These are phyloP conservation scores for Setophaga coronata DNA, from an alignment of 2,113 vertebrate genomes.

Conservation along the genomic window DNA sequence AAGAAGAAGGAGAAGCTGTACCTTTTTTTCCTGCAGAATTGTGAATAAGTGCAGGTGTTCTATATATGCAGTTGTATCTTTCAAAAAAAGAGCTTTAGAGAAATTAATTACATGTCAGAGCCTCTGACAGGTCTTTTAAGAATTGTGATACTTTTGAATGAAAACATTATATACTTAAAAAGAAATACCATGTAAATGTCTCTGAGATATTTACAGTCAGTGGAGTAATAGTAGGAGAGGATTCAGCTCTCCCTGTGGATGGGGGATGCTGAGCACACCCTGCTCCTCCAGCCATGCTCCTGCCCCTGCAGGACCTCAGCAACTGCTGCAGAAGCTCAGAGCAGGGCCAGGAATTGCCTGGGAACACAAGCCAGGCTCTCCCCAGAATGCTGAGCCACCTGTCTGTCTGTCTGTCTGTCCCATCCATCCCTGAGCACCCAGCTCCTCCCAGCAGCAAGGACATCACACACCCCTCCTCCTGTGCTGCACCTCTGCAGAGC, in stretches of 20 bases:
- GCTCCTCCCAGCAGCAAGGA: background rate
- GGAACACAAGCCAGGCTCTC: too few relatives aligned
- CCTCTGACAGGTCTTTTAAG: constrained; percentile 68
- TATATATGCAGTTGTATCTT: constrained; percentile 18
- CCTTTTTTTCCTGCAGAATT: constrained; percentile 40
- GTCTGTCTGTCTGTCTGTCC: fast-evolving
- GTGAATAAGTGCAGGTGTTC: constrained; percentile 62
- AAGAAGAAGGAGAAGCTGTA: background rate
- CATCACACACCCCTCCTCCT: background rate
- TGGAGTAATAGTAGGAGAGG: constrained; percentile 38
- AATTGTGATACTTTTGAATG: constrained; percentile 69
- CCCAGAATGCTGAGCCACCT: background rate
- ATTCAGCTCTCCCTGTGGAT: background rate
- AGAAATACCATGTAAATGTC: constrained; percentile 67
- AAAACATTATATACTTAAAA: constrained; percentile 69
- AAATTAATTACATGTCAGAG: constrained; percentile 71
- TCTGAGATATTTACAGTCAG: constrained; percentile 42
- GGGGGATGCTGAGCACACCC: background rate
- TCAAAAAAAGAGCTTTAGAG: constrained; percentile 60
- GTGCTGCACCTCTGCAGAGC: background rate
- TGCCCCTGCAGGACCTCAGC: background rate
- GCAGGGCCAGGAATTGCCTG: background rate
- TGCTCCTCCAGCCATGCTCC: background rate
- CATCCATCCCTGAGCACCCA: background rate
- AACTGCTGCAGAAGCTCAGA: background rate